Evolutionary conservation across 1,140 invertebrate genomes (phyloP).

Genomic region (Eriocheir sinensis): DNA sequence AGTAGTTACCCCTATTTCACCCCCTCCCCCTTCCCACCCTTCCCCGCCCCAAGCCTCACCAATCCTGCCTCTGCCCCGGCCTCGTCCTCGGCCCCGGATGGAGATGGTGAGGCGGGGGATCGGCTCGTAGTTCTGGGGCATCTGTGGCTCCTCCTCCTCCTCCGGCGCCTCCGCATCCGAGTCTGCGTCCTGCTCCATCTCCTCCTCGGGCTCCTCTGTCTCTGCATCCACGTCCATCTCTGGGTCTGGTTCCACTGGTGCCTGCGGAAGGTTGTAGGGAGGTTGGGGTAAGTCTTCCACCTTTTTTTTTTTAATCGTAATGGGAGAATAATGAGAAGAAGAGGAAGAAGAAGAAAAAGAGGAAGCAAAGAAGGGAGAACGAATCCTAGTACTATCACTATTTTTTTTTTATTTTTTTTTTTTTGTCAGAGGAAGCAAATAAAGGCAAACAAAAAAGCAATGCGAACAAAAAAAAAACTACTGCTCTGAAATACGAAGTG

Average conservation of each 20-base stretch:
- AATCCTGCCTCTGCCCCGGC: conserved; percentile 79
- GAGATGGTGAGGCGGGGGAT: conserved; percentile 79
- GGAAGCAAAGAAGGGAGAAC: too few species aligned
- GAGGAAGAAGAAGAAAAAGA: not conserved
- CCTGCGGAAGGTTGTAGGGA: not conserved
- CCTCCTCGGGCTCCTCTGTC: conserved; percentile 64
- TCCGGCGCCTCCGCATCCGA: conserved; percentile 67
- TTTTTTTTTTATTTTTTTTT: too few species aligned
- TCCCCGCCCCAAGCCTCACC: conserved; percentile 53
- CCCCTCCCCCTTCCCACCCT: not conserved
- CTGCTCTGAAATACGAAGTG: too few species aligned
- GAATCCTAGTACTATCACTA: too few species aligned
- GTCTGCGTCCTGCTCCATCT: conserved; percentile 75
- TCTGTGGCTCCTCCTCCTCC: conserved; percentile 74
- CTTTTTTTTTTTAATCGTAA: too few species aligned
- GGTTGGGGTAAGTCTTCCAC: too few species aligned
- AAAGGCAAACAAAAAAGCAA: too few species aligned
- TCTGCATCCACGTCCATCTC: conserved; percentile 56
- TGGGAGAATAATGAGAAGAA: not conserved
- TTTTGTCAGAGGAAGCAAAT: too few species aligned
- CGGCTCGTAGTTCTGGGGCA: conserved; percentile 78
- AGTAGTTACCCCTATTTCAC: not conserved
- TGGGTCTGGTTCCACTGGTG: conserved; percentile 50
- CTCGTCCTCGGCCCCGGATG: conserved; percentile 78
- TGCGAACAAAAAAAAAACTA: too few species aligned